These are phyloP conservation scores for Patella vulgata DNA, from an alignment of 1,140 invertebrate genomes.

Conservation along the genomic window DNA sequence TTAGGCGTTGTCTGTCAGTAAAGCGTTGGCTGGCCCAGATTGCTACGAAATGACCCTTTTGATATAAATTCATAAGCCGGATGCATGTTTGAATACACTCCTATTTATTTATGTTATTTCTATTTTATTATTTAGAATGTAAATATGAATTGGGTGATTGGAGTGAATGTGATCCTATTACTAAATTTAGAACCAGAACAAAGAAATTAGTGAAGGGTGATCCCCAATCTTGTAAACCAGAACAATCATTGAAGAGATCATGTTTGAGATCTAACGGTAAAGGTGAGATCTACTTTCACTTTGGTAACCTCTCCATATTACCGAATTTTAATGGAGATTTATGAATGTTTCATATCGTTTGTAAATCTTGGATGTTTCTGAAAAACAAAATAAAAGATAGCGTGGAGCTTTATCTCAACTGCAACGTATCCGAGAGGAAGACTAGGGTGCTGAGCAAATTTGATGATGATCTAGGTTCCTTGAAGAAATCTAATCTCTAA, in stretches of 20 bases:
- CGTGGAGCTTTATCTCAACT: neutral
- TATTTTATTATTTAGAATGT: conserved; percentile 32
- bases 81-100: no score
- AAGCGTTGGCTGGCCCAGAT: neutral
- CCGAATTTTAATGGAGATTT: neutral
- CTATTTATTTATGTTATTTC: neutral
- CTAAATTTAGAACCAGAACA: conserved; percentile 36
- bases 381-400: neutral
- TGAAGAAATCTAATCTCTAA: no score
- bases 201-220: conserved; percentile 30
- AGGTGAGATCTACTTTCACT: conserved; percentile 24
- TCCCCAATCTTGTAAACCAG: conserved; percentile 22
- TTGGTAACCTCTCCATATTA: neutral
- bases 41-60: neutral
- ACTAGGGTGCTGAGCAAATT: no score
- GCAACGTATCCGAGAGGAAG: no score
- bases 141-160: conserved; percentile 41
- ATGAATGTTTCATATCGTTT: neutral
- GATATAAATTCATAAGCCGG: no score
- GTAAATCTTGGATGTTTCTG: no score
- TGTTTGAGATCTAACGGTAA: conserved; percentile 36
- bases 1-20: neutral
- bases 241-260: conserved; percentile 30
- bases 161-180: conserved; percentile 42
- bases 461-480: no score